A percentile compares a stretch with the other conserved stretches of the same genome.
These are phyloP conservation scores for Plebejus anna DNA, from an alignment of 2,888 invertebrate genomes.

Conservation along the genomic window DNA sequence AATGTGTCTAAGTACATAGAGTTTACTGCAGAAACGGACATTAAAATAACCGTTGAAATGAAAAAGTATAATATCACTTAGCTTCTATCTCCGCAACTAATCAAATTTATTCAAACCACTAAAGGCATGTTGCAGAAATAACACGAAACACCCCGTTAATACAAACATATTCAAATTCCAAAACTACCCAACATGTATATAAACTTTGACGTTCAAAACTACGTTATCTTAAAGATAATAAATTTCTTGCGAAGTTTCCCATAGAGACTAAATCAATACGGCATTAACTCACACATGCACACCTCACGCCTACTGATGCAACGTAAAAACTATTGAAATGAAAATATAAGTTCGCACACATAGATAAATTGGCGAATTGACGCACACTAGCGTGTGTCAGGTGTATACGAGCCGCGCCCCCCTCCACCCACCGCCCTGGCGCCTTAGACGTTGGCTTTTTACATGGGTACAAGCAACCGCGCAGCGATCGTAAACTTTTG, in stretches of 20 bases:
- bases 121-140: neutral
- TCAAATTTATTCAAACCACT: slow-evolving; percentile 6
- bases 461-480: slow-evolving; percentile 70
- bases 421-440: slow-evolving; percentile 47
- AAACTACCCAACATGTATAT: slow-evolving; percentile 23
- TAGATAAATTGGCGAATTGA: slow-evolving; percentile 40
- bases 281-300: slow-evolving; percentile 69
- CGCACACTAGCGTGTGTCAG: slow-evolving; percentile 53
- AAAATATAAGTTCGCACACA: slow-evolving; percentile 70
- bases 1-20: neutral
- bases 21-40: neutral
- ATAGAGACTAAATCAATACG: slow-evolving; percentile 69
- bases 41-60: neutral
- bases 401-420: slow-evolving; percentile 56
- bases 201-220: slow-evolving; percentile 30
- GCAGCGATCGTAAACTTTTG: slow-evolving; percentile 56
- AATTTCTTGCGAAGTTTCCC: slow-evolving; percentile 64
- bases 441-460: slow-evolving; percentile 79
- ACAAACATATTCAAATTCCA: slow-evolving; percentile 5
- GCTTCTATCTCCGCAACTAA: neutral
- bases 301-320: slow-evolving; percentile 60
- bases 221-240: slow-evolving; percentile 59
- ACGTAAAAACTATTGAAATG: slow-evolving; percentile 76
- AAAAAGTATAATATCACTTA: neutral
- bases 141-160: slow-evolving; percentile 12